Base-by-base conservation (phyloP, 2,888 invertebrate genomes). In the Limnephilus lunatus region DNA sequence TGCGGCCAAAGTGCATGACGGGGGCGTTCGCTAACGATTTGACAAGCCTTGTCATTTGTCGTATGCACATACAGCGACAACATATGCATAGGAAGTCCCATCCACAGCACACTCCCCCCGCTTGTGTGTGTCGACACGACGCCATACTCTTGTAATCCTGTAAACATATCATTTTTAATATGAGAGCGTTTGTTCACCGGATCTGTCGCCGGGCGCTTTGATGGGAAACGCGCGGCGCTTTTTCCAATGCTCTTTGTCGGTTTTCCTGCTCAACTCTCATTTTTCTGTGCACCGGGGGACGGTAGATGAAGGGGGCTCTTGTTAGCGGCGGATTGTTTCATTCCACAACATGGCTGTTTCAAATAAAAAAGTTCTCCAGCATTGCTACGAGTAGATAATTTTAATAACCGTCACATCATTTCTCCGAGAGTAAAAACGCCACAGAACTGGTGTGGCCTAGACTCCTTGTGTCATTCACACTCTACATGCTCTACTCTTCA, bases 131-230 rank as follows among this genome's bases (percentile, higher is more conserved):
- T 85, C 39, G 39, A 85, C 85, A 85, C 85, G 85, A 39, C 85
- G 85, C 39, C 85, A 39, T 39, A 32, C 85, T 25, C 68, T 68
- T 44, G n/a, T 39, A 85, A 35, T 39, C 35, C 85, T 85, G 85
- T 85, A 85, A 85, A 85, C 85, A 85, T 35, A 85, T 39, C 39
- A 85, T 85, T 85, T 85, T 85, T 85, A 85, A 85, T 85, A 85
- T 85, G 39, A 32, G 39, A 39, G 25, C 85, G n/a, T 85, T 85
- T 85, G 85, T 85, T 85, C 39, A n/a, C 85, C 85, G 85, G 85
- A 39, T 15, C 85, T 39, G 85, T 85, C 35, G 35, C 85, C n/a
- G 85, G 39, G 85, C 35, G 85, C 85, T 85, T 39, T 32, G 82
- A 35, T 35, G 82, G 82, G 32, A 83, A 83, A 35, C 31, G 32